phyloP scores from a whole-genome alignment of 1,140 invertebrate species.

The Aplysia californica region DNA sequence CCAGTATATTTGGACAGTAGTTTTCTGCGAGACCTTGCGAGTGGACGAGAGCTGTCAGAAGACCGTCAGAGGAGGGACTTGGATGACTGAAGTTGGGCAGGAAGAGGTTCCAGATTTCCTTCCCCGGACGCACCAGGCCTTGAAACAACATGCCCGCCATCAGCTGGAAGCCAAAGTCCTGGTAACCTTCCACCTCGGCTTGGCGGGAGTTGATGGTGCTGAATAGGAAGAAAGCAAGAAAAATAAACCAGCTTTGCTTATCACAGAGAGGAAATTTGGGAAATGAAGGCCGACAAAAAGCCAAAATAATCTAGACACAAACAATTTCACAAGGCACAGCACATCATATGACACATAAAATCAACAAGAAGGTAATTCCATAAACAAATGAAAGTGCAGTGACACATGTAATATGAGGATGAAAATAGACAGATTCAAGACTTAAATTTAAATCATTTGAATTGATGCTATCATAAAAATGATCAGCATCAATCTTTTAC shows the following conservation, averaged over 20 bases:
- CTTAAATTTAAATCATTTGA: too few species aligned
- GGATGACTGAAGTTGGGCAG: conserved; percentile 33
- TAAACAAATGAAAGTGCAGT: neutral
- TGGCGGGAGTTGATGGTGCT: conserved; percentile 45
- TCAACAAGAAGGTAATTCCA: neutral
- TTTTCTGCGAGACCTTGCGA: conserved; percentile 38
- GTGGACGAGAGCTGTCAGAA: conserved; percentile 30
- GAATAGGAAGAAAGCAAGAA: conserved; percentile 14
- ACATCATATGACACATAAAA: neutral
- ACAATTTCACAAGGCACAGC: neutral
- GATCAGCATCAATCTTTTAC: too few species aligned
- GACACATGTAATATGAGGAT: neutral
- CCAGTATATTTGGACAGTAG: conserved; percentile 39
- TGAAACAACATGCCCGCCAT: conserved; percentile 35
- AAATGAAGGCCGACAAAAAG: too few species aligned
- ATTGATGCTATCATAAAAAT: too few species aligned
- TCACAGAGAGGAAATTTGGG: too few species aligned
- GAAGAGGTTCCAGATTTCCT: conserved; percentile 50
- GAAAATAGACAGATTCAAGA: neutral
- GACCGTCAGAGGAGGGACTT: conserved; percentile 31
- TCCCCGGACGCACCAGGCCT: conserved; percentile 21
- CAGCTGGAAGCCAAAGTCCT: conserved; percentile 32
- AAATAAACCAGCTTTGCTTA: neutral
- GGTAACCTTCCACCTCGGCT: conserved; percentile 37
- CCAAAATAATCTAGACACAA: conserved; percentile 1